phyloP scores from a whole-genome alignment of 2,888 invertebrate genomes.

The Melieria omissa region DNA sequence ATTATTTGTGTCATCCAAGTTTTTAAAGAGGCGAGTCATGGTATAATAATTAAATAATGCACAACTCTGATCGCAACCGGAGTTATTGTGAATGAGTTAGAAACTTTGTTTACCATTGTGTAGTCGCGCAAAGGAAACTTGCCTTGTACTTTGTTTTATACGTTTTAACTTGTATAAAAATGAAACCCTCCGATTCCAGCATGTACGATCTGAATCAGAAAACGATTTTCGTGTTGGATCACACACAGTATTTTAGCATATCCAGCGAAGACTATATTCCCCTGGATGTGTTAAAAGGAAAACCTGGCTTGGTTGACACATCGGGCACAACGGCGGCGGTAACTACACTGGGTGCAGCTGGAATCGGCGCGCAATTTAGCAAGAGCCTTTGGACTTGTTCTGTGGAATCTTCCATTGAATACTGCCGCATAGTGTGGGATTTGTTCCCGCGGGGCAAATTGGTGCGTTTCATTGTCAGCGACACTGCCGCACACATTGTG shows the following conservation, averaged over 20 bases:
- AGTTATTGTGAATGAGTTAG: too few species aligned
- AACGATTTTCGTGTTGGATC: conserved; percentile 95
- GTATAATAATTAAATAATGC: too few species aligned
- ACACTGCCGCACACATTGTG: conserved; percentile 83
- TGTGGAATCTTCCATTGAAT: conserved; percentile 95
- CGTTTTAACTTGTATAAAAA: too few species aligned
- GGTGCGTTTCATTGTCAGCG: conserved; percentile 88
- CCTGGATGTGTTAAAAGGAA: conserved; percentile 67
- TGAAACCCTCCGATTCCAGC: too few species aligned
- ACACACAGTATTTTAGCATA: conserved; percentile 90
- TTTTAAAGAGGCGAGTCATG: too few species aligned
- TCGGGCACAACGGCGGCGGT: conserved; percentile 1
- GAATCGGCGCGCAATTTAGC: conserved; percentile 77
- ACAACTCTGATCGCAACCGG: too few species aligned
- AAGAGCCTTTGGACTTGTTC: conserved; percentile 97
- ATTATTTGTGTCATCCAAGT: too few species aligned
- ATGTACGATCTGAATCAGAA: conserved; percentile 80
- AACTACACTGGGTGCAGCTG: not conserved
- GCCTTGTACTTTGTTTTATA: too few species aligned
- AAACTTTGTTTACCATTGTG: too few species aligned
- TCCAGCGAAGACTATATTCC: conserved; percentile 65
- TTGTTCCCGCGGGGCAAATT: conserved; percentile 91
- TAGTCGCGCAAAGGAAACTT: too few species aligned
- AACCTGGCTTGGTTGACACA: conserved; percentile 63
- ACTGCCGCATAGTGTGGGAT: conserved; percentile 96